These are phyloP conservation scores for Forficula auricularia DNA, from an alignment of 1,140 invertebrate species.

Conservation along the genomic window DNA sequence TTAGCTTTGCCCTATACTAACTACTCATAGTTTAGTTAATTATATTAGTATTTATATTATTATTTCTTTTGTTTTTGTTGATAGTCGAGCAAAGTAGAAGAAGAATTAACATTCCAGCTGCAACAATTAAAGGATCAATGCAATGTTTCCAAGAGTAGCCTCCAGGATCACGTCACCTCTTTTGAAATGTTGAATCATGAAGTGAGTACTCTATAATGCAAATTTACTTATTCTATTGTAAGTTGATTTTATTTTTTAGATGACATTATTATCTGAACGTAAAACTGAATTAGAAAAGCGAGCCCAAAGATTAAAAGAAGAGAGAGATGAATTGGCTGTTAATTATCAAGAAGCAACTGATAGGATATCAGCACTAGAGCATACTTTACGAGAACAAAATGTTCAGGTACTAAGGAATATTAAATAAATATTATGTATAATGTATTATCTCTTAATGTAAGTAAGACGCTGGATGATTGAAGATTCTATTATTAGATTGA, in stretches of 20 bases:
- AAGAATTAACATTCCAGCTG: constrained; percentile 58
- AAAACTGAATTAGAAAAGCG: constrained; percentile 69
- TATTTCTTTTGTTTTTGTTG: no score
- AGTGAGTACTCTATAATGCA: constrained; percentile 28
- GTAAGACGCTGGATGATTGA: no score
- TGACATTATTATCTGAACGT: constrained; percentile 65
- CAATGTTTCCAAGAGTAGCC: constrained; percentile 53
- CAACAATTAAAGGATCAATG: constrained; percentile 70
- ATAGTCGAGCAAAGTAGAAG: constrained; percentile 53
- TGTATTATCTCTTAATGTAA: no score
- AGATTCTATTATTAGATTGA: no score
- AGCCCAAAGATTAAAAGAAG: constrained; percentile 47
- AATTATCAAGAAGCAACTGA: constrained; percentile 78
- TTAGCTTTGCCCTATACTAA: no score
- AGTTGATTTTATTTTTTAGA: constrained; percentile 25
- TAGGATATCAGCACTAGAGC: constrained; percentile 65
- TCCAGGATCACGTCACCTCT: constrained; percentile 74
- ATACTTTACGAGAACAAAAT: constrained; percentile 69
- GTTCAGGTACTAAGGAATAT: constrained; percentile 9
- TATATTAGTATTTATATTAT: no score
- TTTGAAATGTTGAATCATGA: constrained; percentile 75
- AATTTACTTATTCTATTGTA: constrained; percentile 2
- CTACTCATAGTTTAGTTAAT: no score
- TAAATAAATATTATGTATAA: no score
- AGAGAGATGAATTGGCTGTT: constrained; percentile 56